A percentile compares a stretch with the other conserved stretches of the same genome.
Evolutionary conservation across 2,888 invertebrate genomes (phyloP).

Genomic region (Parnassius apollo): DNA sequence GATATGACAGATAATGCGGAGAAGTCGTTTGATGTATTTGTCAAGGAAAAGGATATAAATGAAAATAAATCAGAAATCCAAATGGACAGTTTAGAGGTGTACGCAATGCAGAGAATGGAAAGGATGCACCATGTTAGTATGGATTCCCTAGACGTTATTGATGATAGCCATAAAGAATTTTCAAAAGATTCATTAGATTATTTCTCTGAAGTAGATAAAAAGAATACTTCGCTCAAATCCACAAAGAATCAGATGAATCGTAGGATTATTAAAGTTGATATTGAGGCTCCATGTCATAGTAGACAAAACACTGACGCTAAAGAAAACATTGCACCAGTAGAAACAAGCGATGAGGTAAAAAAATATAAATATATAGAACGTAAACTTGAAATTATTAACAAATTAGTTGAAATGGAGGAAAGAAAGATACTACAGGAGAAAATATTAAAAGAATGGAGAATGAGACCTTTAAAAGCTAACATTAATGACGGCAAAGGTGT

Average conservation of each 20-base stretch:
- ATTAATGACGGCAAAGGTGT: constrained; percentile 83
- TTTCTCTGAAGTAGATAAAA: constrained; percentile 71
- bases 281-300: constrained; percentile 50
- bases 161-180: constrained; percentile 60
- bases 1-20: constrained; percentile 66
- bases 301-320: constrained; percentile 51
- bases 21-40: constrained; percentile 82
- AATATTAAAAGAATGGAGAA: constrained; percentile 81
- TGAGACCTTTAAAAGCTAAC: constrained; percentile 83
- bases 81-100: constrained; percentile 82
- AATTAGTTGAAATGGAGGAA: constrained; percentile 85
- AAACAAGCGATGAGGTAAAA: constrained; percentile 77
- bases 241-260: constrained; percentile 47
- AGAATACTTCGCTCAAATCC: constrained; percentile 29
- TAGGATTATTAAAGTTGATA: constrained; percentile 53
- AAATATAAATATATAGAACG: constrained; percentile 84
- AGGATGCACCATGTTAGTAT: constrained; percentile 70
- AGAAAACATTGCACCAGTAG: constrained; percentile 63
- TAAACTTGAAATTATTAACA: constrained; percentile 86
- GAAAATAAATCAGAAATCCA: constrained; percentile 82
- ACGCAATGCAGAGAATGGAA: constrained; percentile 71
- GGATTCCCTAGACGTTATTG: constrained; percentile 75
- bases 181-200: constrained; percentile 76
- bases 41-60: constrained; percentile 82
- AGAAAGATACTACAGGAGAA: constrained; percentile 84